Evolutionary conservation across 2,888 invertebrate species (phyloP), one percentile per base, ranked within the genome.

Genomic region (Parnassius orleans): DNA sequence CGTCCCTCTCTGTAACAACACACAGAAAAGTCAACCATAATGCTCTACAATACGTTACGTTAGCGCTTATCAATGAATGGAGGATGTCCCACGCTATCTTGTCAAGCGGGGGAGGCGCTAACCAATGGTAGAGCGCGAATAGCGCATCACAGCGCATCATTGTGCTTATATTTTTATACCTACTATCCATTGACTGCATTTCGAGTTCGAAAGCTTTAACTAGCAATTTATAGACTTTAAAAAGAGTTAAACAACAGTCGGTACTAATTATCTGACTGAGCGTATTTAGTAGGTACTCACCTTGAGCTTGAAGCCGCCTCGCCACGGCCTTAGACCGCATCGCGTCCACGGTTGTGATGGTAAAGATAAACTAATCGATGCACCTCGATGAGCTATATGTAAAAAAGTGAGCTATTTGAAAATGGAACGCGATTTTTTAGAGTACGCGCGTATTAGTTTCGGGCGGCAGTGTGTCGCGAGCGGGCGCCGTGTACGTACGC

Each of bases 261-360:
- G 14, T 10, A 55, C 2, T 19, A 44, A 44, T 11, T 55, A 24
- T 46, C 19, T 41, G 11, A n/a, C 12, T 24, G 15, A 19, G 24
- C 9, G n/a, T 55, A 24, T 55, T 19, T 24, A 44, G 60, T 19
- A 19, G 19, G 19, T 62, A 58, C 54, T 92, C 85, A 95, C 95
- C 94, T 93, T 94, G 94, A 83, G 94, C 92, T 80, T 94, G 93
- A 71, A 94, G 92, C 84, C 93, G 93, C 86, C 95, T 93, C 75
- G 95, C 95, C 73, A 95, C 94, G 78, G 95, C 94, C 86, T 95
- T 95, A 72, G 93, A 94, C 92, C 95, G 93, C 95, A 95, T 95
- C 88, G 92, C 79, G 78, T 78, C 81, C 80, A 79, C 81, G 75
- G 77, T 76, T 64, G 72, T 70, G 69, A 84, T 73, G 69, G 73